Evolutionary conservation across 2,888 invertebrate genomes (phyloP), one percentile per base, ranked within the genome.

Genomic region (Tetragonula carbonaria): DNA sequence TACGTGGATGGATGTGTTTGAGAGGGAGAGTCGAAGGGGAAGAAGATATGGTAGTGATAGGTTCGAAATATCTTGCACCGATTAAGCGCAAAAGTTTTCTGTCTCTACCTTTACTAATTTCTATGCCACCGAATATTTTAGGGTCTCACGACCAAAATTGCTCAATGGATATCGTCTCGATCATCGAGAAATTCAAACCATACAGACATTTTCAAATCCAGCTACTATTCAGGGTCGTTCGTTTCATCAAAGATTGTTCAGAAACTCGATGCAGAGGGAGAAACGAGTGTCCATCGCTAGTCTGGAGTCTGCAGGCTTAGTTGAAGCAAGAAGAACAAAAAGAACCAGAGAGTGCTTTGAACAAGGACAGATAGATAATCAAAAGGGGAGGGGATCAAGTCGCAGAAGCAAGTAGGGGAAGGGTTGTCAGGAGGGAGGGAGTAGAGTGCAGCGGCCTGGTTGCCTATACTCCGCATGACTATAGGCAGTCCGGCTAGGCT

Each of bases 401-500:
- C 38, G 73, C 57, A 28, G 74, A 1, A 53, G 55, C 21, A 55
- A 66, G 59, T 33, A 62, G 70, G 50, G 18, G 80, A 63, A 38
- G 55, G 73, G 50, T 65, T 6, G 33, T 51, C 38, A 76, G 73
- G 45, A 45, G 59, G 74, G 74, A 53, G 74, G 65, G 57, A 53
- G 74, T 55, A 74, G 88, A 87, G 89, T 90, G 90, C 90, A 90
- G 90, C 91, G 91, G 91, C 90, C 85, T 89, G 86, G 86, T 85
- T 80, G 81, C 55, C 88, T 90, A 88, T 88, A 90, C 79, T 91
- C 88, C 85, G 74, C 87, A 68, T 66, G 80, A 90, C 88, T 90
- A 91, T 91, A 90, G 88, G 82, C 82, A 83, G 88, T 91, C 91
- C 90, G 88, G 90, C 90, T 87, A 85, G 91, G 81, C 92, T 90